Base-by-base conservation (phyloP, 2,888 invertebrate genomes). In the Cryptus viduatorius region DNA sequence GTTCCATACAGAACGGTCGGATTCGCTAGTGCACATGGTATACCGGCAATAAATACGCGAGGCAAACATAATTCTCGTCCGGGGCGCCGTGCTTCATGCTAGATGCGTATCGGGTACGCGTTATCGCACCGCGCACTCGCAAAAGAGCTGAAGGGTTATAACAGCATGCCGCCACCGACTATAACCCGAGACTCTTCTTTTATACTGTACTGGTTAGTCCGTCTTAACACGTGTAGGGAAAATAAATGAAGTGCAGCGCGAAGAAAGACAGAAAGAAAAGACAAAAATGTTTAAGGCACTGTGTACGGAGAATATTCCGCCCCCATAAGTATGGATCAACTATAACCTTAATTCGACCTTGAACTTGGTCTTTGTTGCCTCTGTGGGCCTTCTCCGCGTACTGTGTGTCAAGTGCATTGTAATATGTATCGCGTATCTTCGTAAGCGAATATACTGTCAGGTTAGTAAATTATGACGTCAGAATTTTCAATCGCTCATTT, bases 41-140 rank as follows among this genome's bases (percentile, higher is more conserved):
- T 56, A n/a, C 86, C 82, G 87, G 89, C 87, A 90, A 90, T 90
- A 91, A 91, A 90, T 91, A 91, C 87, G 84, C 84, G 81, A 78
- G 80, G 80, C 79, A 85, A 88, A 86, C 89, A 89, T 91, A 90
- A 90, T 88, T 91, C 90, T 88, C 84, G 75, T 75, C 78, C 78
- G 86, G 85, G 88, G 90, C 88, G 87, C 89, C 82, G 89, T 91
- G 89, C 89, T 86, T 91, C 91, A 90, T 91, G 89, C 90, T 89
- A 91, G 91, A 91, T 91, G 90, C 89, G 89, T 91, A 91, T 91
- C 91, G 89, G 86, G 86, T 87, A 88, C 88, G 89, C 85, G 89
- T 89, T 91, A 90, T 90, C 89, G 90, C 88, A 86, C 69, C 85
- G 84, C 82, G 82, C 84, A 84, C 86, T 88, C 86, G 87, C 86